These are phyloP conservation scores for Ictalurus furcatus DNA, from an alignment of 2,113 vertebrate species.

Conservation along the genomic window DNA sequence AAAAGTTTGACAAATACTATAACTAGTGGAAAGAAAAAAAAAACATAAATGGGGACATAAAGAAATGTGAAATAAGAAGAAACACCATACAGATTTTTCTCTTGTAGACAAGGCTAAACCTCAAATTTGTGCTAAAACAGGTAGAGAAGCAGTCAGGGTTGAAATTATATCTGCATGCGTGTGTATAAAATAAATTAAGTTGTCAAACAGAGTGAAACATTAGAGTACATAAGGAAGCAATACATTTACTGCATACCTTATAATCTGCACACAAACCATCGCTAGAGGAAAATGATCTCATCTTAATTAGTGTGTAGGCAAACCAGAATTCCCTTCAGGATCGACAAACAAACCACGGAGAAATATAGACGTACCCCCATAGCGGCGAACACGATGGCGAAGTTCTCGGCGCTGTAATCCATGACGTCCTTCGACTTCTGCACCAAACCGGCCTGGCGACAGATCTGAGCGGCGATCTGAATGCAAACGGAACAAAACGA, in stretches of 20 bases:
- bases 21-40: too few relatives aligned
- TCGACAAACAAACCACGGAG: not conserved
- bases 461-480: slow-evolving; percentile 83
- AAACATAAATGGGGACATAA: not conserved
- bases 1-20: not conserved
- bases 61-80: not conserved
- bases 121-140: not conserved
- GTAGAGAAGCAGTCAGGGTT: not conserved
- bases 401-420: slow-evolving; percentile 81
- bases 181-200: not conserved
- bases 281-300: not conserved
- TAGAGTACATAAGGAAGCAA: not conserved
- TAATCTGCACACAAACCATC: not conserved
- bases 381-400: slow-evolving; percentile 81
- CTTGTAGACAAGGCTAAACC: not conserved
- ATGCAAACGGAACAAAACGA: not conserved
- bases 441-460: slow-evolving; percentile 80
- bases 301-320: not conserved
- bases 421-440: slow-evolving; percentile 80
- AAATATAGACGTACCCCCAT: slow-evolving; percentile 73
- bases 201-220: not conserved
- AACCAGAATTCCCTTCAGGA: slow-evolving; percentile 22
- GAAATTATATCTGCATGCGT: not conserved
- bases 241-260: not conserved
- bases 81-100: not conserved